A percentile compares a stretch with the other conserved stretches of the same genome.
Evolutionary conservation across 2,113 vertebrate species (phyloP).

Genomic region (Syngnathus typhle): DNA sequence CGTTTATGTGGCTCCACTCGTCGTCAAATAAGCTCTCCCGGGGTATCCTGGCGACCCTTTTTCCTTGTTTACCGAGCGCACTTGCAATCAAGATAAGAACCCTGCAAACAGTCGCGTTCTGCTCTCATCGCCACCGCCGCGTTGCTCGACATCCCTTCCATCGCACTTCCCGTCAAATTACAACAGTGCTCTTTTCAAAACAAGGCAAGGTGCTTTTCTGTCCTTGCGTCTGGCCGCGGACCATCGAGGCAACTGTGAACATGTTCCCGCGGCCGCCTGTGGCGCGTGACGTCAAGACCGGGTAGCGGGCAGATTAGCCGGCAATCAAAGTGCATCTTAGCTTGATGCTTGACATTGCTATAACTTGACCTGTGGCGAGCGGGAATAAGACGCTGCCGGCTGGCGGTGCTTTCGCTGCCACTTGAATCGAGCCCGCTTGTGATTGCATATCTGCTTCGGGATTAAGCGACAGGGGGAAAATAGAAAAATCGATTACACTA

Average conservation of each 20-base stretch:
- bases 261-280: neutral
- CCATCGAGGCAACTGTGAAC: neutral
- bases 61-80: slow-evolving; percentile 3
- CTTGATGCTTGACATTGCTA: neutral
- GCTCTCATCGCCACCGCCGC: no score
- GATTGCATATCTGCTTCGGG: neutral
- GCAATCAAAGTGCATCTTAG: neutral
- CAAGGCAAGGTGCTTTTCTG: neutral
- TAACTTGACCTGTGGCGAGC: neutral
- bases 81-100: slow-evolving; percentile 6
- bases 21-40: neutral
- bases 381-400: neutral
- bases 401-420: neutral
- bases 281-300: neutral
- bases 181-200: neutral
- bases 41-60: neutral
- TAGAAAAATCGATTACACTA: neutral
- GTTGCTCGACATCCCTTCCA: neutral
- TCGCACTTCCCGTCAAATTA: neutral
- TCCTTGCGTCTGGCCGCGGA: neutral
- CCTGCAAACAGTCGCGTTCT: neutral
- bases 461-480: neutral
- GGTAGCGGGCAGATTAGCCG: neutral
- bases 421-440: neutral
- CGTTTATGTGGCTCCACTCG: neutral